Base-by-base conservation (phyloP, 2,113 vertebrate species). In the Eurystomus gularis region DNA sequence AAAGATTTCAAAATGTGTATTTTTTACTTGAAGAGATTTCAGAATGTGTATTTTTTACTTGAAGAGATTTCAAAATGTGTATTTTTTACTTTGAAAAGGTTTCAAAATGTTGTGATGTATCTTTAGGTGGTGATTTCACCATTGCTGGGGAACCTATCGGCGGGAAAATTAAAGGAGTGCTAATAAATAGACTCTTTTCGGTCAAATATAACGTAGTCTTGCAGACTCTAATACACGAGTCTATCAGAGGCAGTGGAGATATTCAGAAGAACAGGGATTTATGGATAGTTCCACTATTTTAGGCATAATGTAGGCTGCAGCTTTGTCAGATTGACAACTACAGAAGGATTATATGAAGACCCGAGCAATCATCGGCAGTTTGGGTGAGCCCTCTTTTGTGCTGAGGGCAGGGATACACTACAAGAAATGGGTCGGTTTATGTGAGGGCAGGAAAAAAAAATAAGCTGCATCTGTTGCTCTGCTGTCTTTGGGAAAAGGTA, bases 311-410 rank as follows among this genome's bases (percentile, higher is more conserved):
- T 2, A 64, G 14, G 39, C 48, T 58, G 17, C 26, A 75, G 84
- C 65, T 79, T 49, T 58, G 76, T 73, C n/a, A 70, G 37, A 69
- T 5, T 57, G 75, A n/a, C 51, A 62, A 3, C 37, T 66, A 25
- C 37, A 31, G n/a, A 33, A 66, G 82, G 89, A 25, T 82, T 69
- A 69, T 11, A 5, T 44, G 66, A 48, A 60, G 89, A 17, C 10
- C 8, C 0, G 15, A 39, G 64, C 49, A 35, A 7, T 24, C 28
- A 7, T 29, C 1, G 7, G 7, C 4, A 40, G 18, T 71, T 81
- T 29, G 60, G 72, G 46, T 28, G 37, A 68, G 92, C 37, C 5
- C 11, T 54, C 23, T 37, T 51, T 11, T 35, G 48, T 17, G 25
- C 72, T 14, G 25, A 42, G 52, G 80, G 64, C 68, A 42, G 62